Conservation (phyloP, 2,113 vertebrate species). For the Brienomyrus longianalis region DNA sequence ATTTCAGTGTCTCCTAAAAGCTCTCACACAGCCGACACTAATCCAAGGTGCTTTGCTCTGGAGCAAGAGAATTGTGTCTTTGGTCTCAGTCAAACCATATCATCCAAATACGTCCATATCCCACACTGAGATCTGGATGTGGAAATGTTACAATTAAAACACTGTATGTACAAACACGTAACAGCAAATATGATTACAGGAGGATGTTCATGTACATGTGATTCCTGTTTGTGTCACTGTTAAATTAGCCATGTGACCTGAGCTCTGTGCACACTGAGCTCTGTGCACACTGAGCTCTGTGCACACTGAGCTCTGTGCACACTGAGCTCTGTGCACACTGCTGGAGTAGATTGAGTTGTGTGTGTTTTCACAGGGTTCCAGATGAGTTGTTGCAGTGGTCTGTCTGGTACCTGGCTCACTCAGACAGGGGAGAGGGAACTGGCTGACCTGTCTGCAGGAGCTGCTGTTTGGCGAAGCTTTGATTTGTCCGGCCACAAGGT, state of each 20-base stretch:
- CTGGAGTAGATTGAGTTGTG: not conserved
- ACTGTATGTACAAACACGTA: not conserved
- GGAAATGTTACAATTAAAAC: not conserved
- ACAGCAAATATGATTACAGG: not conserved
- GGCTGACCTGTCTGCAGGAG: not conserved
- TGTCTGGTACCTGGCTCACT: not conserved
- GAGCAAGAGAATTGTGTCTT: not conserved
- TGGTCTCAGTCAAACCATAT: not conserved
- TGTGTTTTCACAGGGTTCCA: conserved; percentile 5
- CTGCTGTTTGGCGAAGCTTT: not conserved
- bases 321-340: not conserved
- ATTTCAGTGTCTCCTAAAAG: not conserved
- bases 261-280: not conserved
- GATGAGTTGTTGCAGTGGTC: conserved; percentile 16
- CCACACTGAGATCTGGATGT: not conserved
- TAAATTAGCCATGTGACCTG: not conserved
- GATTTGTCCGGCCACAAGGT: not conserved
- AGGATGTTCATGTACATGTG: not conserved
- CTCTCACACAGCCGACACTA: not conserved
- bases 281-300: too few relatives aligned
- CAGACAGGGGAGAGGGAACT: not conserved
- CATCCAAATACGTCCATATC: not conserved
- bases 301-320: too few relatives aligned
- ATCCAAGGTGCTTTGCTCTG: not conserved
- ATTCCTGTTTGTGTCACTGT: not conserved